phyloP scores from a whole-genome alignment of 1,140 invertebrate species.

The Xylocopa sonorina region DNA sequence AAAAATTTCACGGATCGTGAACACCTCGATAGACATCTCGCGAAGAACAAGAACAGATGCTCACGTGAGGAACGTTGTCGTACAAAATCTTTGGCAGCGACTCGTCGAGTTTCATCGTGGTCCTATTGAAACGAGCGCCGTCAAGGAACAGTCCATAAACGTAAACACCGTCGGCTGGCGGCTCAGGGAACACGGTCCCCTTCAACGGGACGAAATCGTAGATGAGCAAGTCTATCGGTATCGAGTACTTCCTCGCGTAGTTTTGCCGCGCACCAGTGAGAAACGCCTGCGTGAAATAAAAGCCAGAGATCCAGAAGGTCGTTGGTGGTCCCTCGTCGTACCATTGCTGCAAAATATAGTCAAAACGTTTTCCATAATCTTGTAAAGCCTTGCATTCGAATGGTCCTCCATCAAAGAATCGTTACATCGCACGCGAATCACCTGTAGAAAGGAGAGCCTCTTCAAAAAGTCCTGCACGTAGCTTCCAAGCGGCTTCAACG shows the following conservation, averaged over 20 bases:
- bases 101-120: conserved; percentile 88
- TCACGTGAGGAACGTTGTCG: conserved; percentile 90
- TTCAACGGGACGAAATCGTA: conserved; percentile 90
- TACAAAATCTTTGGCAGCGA: conserved; percentile 91
- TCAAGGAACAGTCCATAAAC: conserved; percentile 94
- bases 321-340: conserved; percentile 90
- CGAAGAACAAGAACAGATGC: conserved; percentile 63
- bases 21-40: no score
- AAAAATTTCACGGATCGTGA: no score
- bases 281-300: conserved; percentile 98
- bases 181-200: conserved; percentile 76
- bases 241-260: conserved; percentile 93
- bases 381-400: no score
- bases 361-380: no score
- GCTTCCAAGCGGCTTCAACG: conserved; percentile 94
- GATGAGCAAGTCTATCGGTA: conserved; percentile 94
- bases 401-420: no score
- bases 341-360: conserved; percentile 86
- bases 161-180: conserved; percentile 91
- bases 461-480: conserved; percentile 94
- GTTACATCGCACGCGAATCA: conserved; percentile 68
- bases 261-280: conserved; percentile 97
- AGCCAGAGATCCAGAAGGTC: conserved; percentile 96
- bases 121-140: conserved; percentile 91
- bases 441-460: conserved; percentile 91